Conservation (phyloP, 2,113 vertebrate genomes). For the Pseudorectes ferrugineus region DNA sequence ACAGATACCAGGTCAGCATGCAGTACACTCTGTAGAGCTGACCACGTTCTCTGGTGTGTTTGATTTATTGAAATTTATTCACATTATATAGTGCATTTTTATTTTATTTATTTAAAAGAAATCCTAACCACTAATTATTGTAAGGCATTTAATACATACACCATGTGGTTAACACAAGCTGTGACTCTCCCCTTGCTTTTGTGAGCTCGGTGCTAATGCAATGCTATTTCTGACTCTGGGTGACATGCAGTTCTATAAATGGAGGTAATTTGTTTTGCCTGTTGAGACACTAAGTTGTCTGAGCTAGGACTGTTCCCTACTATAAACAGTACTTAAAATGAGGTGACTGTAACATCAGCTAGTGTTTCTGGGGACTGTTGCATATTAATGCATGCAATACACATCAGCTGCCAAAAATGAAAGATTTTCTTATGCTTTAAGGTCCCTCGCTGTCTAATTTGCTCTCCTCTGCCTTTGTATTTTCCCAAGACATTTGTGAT, state of each 20-base stretch:
- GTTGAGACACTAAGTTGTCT: conserved; percentile 17
- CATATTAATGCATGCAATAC: not conserved
- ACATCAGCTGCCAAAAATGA: not conserved
- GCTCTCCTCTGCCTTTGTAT: not conserved
- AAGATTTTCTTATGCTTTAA: not conserved
- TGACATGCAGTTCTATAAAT: conserved; percentile 41
- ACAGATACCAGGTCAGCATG: not conserved
- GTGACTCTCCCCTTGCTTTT: not conserved
- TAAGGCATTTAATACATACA: not conserved
- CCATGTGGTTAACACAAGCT: not conserved
- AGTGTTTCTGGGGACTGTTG: not conserved
- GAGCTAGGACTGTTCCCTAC: conserved; percentile 16
- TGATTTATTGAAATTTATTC: not conserved
- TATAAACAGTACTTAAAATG: conserved; percentile 28
- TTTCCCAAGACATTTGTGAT: not conserved
- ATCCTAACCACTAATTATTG: conserved; percentile 37
- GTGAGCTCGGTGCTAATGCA: conserved; percentile 11
- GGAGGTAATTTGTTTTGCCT: conserved; percentile 54
- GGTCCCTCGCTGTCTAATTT: not conserved
- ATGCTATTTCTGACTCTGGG: conserved; percentile 29
- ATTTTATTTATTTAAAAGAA: conserved; percentile 26
- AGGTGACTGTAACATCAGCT: conserved; percentile 28
- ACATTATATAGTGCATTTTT: not conserved
- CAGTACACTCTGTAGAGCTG: not conserved
- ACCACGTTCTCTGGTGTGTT: not conserved